Conservation (phyloP, 2,888 invertebrate species). For the Anorthoa munda region DNA sequence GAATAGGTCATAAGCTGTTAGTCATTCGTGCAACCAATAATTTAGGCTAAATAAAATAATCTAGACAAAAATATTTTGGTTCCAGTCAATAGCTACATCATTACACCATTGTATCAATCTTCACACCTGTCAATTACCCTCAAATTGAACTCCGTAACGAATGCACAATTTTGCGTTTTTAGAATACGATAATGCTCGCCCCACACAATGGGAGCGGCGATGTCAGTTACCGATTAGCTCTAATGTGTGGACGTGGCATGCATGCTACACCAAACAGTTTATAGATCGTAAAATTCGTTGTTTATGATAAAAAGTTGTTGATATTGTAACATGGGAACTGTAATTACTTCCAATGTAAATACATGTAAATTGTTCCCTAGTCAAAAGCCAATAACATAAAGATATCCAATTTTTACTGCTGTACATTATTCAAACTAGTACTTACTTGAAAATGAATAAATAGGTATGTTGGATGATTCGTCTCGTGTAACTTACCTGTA, state of each 20-base stretch:
- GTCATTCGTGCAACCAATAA: background rate
- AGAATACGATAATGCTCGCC: constrained; percentile 44
- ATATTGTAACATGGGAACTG: constrained; percentile 44
- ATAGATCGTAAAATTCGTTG: constrained; percentile 69
- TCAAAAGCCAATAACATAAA: background rate
- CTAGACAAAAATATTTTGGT: constrained; percentile 13
- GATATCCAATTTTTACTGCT: background rate
- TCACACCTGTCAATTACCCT: constrained; percentile 65
- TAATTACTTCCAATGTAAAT: constrained; percentile 23
- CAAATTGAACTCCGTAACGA: constrained; percentile 52
- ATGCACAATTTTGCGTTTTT: constrained; percentile 54
- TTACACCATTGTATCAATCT: constrained; percentile 50
- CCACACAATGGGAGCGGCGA: constrained; percentile 68
- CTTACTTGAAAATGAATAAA: constrained; percentile 11
- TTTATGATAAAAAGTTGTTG: constrained; percentile 51
- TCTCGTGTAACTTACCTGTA: constrained; percentile 49
- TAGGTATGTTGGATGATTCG: background rate
- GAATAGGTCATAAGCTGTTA: constrained; percentile 2
- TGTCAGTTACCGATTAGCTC: constrained; percentile 64
- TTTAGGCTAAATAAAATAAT: background rate
- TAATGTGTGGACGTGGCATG: constrained; percentile 64
- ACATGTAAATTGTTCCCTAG: background rate
- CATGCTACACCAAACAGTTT: constrained; percentile 55
- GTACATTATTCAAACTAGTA: background rate
- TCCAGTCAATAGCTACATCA: constrained; percentile 24